Evolutionary conservation across 2,113 vertebrate species (phyloP).

Genomic region (Henicopernis longicauda): DNA sequence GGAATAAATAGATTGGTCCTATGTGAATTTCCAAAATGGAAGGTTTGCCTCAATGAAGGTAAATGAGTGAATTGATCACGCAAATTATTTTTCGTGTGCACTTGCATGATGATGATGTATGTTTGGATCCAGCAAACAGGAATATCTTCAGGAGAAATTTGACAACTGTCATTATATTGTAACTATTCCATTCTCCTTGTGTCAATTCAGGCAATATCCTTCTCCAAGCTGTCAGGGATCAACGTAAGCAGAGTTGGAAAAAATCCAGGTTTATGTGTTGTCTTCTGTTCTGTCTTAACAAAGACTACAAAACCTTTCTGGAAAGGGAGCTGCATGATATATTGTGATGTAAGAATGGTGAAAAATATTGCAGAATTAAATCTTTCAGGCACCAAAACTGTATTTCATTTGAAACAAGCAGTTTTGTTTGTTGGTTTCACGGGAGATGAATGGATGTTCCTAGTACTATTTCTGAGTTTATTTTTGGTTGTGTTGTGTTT

Average conservation of each 20-base stretch:
- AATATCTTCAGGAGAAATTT: neutral
- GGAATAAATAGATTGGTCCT: neutral
- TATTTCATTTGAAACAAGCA: neutral
- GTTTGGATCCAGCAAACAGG: neutral
- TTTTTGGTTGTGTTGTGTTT: neutral
- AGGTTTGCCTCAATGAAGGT: neutral
- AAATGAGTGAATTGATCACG: neutral
- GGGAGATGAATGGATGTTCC: neutral
- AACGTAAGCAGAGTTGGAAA: neutral
- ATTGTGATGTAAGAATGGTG: neutral
- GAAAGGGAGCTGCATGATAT: neutral
- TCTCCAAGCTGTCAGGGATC: neutral
- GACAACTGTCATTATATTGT: neutral
- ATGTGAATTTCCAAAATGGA: neutral
- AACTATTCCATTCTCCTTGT: neutral
- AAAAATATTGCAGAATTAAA: neutral
- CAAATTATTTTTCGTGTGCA: neutral
- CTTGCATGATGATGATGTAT: neutral
- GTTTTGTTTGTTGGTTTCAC: neutral
- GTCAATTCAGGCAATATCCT: neutral
- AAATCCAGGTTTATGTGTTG: neutral
- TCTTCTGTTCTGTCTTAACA: neutral
- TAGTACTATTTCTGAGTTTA: neutral
- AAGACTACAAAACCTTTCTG: neutral
- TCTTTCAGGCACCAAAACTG: neutral